phyloP scores from a whole-genome alignment of 2,888 invertebrate species.

The Notodonta dromedarius region DNA sequence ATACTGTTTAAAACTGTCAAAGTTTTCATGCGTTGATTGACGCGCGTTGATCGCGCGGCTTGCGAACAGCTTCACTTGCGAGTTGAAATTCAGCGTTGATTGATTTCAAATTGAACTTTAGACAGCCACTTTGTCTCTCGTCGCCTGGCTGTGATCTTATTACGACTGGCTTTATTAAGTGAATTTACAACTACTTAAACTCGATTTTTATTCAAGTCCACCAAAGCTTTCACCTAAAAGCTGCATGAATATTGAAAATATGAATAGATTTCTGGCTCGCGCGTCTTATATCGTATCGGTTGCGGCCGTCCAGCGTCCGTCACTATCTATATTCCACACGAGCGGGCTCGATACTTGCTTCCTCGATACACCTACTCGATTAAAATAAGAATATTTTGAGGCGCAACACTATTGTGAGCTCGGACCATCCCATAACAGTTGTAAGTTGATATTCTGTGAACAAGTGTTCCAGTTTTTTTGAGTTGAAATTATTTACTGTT shows the following conservation, averaged over 20 bases:
- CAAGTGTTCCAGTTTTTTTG: constrained; percentile 30
- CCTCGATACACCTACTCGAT: constrained; percentile 75
- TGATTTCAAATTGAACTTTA: constrained; percentile 66
- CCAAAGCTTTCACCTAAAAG: constrained; percentile 33
- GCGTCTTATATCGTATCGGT: constrained; percentile 55
- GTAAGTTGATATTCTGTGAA: constrained; percentile 48
- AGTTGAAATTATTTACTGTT: too few species aligned
- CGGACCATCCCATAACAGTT: constrained; percentile 59
- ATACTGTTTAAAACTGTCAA: constrained; percentile 70
- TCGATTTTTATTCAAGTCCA: background rate
- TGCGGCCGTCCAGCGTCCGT: constrained; percentile 70
- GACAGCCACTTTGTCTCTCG: constrained; percentile 37
- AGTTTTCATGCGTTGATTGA: constrained; percentile 61
- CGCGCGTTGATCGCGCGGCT: constrained; percentile 49
- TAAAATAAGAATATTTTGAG: constrained; percentile 77
- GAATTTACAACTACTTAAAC: background rate
- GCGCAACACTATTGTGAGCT: constrained; percentile 68
- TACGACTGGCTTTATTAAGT: background rate
- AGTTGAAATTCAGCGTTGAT: constrained; percentile 62
- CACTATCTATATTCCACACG: constrained; percentile 81
- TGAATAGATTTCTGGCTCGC: constrained; percentile 66
- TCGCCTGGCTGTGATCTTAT: background rate
- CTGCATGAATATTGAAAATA: constrained; percentile 67
- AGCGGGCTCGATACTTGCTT: constrained; percentile 65
- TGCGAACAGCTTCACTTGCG: constrained; percentile 12